These are phyloP conservation scores for Eriocheir sinensis DNA, from an alignment of 1,140 invertebrate species.

Conservation along the genomic window DNA sequence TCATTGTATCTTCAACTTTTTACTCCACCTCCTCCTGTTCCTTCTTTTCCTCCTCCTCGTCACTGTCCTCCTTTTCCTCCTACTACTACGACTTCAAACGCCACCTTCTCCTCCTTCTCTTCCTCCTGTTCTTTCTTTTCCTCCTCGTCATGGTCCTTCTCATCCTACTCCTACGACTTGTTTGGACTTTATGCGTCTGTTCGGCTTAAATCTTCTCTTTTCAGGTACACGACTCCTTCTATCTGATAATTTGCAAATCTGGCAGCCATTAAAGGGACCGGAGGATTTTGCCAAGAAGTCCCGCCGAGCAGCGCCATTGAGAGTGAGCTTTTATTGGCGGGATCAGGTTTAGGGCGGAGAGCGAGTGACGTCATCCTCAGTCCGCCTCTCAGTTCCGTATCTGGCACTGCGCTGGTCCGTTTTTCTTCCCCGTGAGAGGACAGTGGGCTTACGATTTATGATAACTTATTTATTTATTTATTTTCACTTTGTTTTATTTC, in stretches of 20 bases:
- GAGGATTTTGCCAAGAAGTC: conserved; percentile 15
- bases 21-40: not conserved
- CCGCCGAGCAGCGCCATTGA: not conserved
- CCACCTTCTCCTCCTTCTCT: conserved; percentile 10
- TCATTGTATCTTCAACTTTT: too few species aligned
- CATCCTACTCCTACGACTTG: not conserved
- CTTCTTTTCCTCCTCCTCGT: not conserved
- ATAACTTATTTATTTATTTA: too few species aligned
- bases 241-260: conserved; percentile 16
- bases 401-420: too few species aligned
- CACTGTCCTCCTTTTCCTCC: not conserved
- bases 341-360: not conserved
- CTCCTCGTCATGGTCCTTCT: not conserved
- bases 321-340: not conserved
- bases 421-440: too few species aligned
- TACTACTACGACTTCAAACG: not conserved
- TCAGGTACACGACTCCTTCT: not conserved
- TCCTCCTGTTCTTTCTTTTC: not conserved
- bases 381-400: not conserved
- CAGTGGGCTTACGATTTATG: too few species aligned
- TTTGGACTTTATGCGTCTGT: not conserved
- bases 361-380: not conserved
- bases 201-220: conserved; percentile 27
- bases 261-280: not conserved
- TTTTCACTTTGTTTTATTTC: too few species aligned